Evolutionary conservation across 2,113 vertebrate species (phyloP).

Genomic region (Rhinoderma darwinii): DNA sequence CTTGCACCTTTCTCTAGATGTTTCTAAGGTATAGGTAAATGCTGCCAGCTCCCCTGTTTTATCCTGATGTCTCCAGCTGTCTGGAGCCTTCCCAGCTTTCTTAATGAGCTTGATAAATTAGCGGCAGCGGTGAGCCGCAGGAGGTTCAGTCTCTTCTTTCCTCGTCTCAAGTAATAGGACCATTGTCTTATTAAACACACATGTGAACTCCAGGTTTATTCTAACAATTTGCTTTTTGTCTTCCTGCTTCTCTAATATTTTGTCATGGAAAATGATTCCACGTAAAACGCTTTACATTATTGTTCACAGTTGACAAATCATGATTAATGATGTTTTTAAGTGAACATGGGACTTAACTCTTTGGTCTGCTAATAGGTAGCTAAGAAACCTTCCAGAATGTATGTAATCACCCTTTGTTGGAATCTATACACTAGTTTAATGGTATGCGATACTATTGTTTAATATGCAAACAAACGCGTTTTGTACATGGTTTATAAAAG

Average conservation of each 20-base stretch:
- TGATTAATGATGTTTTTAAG: slow-evolving; percentile 58
- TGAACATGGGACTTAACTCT: slow-evolving; percentile 13
- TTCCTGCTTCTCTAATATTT: slow-evolving; percentile 43
- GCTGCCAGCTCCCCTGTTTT: slow-evolving; percentile 62
- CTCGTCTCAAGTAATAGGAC: slow-evolving; percentile 59
- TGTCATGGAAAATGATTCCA: slow-evolving; percentile 41
- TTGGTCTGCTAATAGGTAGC: neutral
- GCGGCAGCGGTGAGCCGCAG: slow-evolving; percentile 64
- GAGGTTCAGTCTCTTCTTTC: slow-evolving; percentile 59
- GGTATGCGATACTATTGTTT: neutral
- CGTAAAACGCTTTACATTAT: slow-evolving; percentile 52
- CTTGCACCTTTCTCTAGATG: slow-evolving; percentile 78
- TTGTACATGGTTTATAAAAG: neutral
- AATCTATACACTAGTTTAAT: neutral
- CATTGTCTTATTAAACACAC: slow-evolving; percentile 63
- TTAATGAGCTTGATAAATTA: slow-evolving; percentile 68
- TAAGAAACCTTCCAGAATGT: neutral
- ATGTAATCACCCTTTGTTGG: slow-evolving; percentile 19
- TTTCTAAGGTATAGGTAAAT: slow-evolving; percentile 77
- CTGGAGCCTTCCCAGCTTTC: slow-evolving; percentile 62
- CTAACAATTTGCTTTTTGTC: slow-evolving; percentile 60
- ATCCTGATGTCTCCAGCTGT: slow-evolving; percentile 64
- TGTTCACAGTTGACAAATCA: slow-evolving; percentile 32
- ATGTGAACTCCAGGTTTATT: slow-evolving; percentile 58
- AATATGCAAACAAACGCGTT: neutral